Percentiles rank a stretch among this genome's conserved stretches.
Conservation (phyloP, 2,113 vertebrate species). For the Jaculus jaculus region DNA sequence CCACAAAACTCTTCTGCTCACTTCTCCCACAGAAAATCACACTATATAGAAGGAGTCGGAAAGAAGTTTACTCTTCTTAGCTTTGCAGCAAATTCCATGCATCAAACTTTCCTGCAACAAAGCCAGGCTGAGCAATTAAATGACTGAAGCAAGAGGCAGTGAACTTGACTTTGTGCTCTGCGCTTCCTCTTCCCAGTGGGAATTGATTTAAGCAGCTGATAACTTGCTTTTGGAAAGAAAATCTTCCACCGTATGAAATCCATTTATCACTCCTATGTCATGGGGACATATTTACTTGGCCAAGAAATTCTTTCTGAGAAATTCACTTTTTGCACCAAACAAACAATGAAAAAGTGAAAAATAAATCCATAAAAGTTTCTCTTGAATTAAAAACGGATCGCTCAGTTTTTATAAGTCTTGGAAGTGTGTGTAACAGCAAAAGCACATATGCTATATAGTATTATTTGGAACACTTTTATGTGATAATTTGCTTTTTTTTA, state of each 20-base stretch:
- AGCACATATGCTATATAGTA: background rate
- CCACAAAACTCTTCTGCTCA: constrained; percentile 65
- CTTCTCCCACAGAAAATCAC: constrained; percentile 54
- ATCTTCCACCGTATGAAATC: background rate
- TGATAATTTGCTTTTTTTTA: background rate
- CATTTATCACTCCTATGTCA: constrained; percentile 40
- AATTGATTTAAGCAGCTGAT: constrained; percentile 48
- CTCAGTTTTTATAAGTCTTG: constrained; percentile 6
- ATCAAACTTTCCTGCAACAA: constrained; percentile 80
- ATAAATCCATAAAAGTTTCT: background rate
- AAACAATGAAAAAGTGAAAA: constrained; percentile 50
- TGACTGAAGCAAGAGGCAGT: constrained; percentile 75
- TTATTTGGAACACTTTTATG: background rate
- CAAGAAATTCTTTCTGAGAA: constrained; percentile 39
- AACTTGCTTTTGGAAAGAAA: constrained; percentile 64
- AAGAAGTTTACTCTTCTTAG: constrained; percentile 68
- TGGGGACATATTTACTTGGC: background rate
- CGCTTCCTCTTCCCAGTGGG: constrained; percentile 34
- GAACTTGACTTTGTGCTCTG: constrained; percentile 15
- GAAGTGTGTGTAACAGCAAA: background rate
- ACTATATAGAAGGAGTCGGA: constrained; percentile 39
- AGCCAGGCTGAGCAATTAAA: constrained; percentile 77
- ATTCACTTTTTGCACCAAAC: background rate
- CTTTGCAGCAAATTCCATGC: constrained; percentile 72
- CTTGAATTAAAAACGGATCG: background rate